These are phyloP conservation scores for Periophthalmus modestus DNA, from an alignment of 2,113 vertebrate species.

Conservation along the genomic window DNA sequence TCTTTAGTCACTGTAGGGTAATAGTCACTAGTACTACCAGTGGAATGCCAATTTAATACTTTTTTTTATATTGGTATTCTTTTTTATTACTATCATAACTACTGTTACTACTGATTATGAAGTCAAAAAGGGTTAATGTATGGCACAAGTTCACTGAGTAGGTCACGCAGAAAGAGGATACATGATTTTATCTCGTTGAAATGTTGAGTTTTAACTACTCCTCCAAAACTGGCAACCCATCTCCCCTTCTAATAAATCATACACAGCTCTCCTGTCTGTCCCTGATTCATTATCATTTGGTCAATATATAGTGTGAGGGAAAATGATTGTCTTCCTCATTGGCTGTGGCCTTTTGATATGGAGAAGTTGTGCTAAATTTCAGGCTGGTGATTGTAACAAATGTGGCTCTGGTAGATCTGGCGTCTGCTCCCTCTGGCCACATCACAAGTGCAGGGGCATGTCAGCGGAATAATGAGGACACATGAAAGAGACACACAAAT, in stretches of 20 bases:
- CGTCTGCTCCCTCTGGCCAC: conserved; percentile 23
- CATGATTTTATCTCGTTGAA: background rate
- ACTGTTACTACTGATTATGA: background rate
- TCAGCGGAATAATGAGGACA: conserved; percentile 28
- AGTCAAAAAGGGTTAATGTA: background rate
- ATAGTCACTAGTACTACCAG: too few species aligned
- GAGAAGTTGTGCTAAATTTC: background rate
- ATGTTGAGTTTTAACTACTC: background rate
- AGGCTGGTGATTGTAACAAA: conserved; percentile 4
- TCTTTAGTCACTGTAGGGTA: too few species aligned
- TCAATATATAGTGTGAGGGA: background rate
- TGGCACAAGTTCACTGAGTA: background rate
- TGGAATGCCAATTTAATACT: background rate
- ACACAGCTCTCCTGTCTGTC: background rate
- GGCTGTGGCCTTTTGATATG: background rate
- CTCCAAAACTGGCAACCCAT: too few species aligned
- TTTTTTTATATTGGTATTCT: too few species aligned
- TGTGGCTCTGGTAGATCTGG: conserved; percentile 24
- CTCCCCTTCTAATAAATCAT: background rate
- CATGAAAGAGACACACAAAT: conserved; percentile 21
- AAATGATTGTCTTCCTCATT: background rate
- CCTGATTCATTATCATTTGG: background rate
- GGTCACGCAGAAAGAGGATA: background rate
- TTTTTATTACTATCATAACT: too few species aligned
- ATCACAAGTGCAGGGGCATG: conserved; percentile 28